These are phyloP conservation scores for Coccyzus lansbergi DNA, from an alignment of 2,797 vertebrate species.

Conservation along the genomic window DNA sequence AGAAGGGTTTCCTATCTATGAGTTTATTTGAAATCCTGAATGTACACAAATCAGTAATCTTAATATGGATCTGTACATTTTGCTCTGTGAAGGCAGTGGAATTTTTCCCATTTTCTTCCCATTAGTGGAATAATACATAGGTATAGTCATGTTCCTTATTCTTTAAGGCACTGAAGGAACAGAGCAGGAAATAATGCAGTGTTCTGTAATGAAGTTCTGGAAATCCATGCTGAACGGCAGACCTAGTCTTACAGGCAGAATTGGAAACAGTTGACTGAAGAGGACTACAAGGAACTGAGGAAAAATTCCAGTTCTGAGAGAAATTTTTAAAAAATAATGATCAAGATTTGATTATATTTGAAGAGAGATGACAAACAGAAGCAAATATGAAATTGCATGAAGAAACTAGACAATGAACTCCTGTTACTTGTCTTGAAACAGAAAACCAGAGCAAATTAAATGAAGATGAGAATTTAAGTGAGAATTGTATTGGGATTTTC, in stretches of 20 bases:
- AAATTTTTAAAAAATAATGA: not conserved
- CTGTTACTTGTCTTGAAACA: not conserved
- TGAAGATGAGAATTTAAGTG: not conserved
- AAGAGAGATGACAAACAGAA: not conserved
- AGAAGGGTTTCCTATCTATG: not conserved
- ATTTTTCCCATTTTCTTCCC: not conserved
- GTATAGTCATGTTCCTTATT: not conserved
- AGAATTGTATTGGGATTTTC: not conserved
- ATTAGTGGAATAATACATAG: not conserved
- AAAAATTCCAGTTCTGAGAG: not conserved
- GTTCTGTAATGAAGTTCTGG: not conserved
- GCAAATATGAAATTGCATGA: not conserved
- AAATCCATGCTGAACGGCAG: not conserved
- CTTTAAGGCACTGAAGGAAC: not conserved
- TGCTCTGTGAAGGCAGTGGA: not conserved
- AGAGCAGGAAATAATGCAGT: not conserved
- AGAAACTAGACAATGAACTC: not conserved
- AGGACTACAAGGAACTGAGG: not conserved
- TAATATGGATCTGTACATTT: not conserved
- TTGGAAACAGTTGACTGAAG: not conserved
- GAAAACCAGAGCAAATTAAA: not conserved
- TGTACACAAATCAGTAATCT: not conserved
- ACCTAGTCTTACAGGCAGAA: not conserved
- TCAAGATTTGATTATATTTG: not conserved
- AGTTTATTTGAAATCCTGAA: not conserved